phyloP scores from a whole-genome alignment of 2,888 invertebrate species.

The Petrophora chlorosata region DNA sequence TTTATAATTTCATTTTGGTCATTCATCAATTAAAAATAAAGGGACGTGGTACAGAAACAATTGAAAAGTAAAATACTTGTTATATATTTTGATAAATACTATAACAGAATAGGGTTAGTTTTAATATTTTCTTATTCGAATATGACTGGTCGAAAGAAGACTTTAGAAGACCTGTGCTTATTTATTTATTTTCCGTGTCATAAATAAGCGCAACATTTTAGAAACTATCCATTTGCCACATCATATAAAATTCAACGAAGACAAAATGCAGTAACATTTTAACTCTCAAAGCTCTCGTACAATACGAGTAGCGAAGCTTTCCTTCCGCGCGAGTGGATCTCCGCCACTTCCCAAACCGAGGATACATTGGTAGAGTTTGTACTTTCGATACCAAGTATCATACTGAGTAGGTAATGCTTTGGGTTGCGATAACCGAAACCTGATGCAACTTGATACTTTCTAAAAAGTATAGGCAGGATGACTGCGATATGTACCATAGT shows the following conservation, averaged over 20 bases:
- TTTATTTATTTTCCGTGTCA: no score
- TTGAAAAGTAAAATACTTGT: no score
- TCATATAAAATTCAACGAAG: slow-evolving; percentile 15
- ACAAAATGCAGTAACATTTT: slow-evolving; percentile 29
- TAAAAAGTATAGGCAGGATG: not conserved
- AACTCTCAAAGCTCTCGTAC: slow-evolving; percentile 17
- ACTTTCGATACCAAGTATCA: not conserved
- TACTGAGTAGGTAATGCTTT: not conserved
- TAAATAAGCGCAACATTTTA: no score
- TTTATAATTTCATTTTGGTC: no score
- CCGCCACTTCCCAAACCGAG: slow-evolving; percentile 18
- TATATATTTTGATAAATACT: no score
- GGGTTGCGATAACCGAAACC: not conserved
- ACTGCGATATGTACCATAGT: no score
- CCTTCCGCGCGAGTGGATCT: slow-evolving; percentile 24
- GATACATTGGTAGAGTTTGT: slow-evolving; percentile 7
- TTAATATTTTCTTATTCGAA: no score
- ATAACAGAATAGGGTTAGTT: no score
- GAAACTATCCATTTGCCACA: not conserved
- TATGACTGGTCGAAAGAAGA: no score
- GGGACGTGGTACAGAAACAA: no score
- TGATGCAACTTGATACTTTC: not conserved
- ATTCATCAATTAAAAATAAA: no score
- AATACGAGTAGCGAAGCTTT: slow-evolving; percentile 24
- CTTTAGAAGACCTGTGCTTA: no score